Conservation (phyloP, 2,888 invertebrate genomes). For the Seladonia tumulorum region DNA sequence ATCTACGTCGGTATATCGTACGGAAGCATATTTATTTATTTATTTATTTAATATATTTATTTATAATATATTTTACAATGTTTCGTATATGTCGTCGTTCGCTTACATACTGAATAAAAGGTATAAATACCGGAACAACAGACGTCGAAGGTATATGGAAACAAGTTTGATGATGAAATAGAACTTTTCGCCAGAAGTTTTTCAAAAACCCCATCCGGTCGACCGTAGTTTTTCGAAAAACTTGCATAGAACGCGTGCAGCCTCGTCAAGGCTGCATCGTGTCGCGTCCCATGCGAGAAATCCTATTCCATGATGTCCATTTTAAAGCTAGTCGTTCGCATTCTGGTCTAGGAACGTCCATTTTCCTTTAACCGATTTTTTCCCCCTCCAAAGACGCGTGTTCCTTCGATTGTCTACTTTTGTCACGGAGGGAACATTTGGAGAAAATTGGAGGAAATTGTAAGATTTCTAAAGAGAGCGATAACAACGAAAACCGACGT, state of each 20-base stretch:
- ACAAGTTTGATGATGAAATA: conserved; percentile 22
- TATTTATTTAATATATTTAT: conserved; percentile 69
- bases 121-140: conserved; percentile 49
- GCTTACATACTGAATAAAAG: conserved; percentile 49
- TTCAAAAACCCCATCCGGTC: conserved; percentile 35
- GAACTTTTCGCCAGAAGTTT: conserved; percentile 52
- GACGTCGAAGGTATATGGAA: conserved; percentile 13
- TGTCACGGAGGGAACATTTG: neutral
- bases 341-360: neutral
- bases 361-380: neutral
- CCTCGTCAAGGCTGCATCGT: neutral
- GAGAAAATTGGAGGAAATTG: neutral
- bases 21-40: conserved; percentile 63
- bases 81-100: conserved; percentile 58
- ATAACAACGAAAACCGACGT: neutral
- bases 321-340: conserved; percentile 48
- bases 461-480: too few relatives aligned
- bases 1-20: conserved; percentile 62
- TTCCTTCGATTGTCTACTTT: neutral
- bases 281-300: conserved; percentile 47
- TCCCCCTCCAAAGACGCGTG: neutral
- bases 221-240: conserved; percentile 25
- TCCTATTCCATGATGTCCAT: conserved; percentile 28
- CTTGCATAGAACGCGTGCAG: conserved; percentile 5
- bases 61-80: conserved; percentile 74